Evolutionary conservation across 2,888 invertebrate genomes (phyloP).

Genomic region (Gnatocerus cornutus): DNA sequence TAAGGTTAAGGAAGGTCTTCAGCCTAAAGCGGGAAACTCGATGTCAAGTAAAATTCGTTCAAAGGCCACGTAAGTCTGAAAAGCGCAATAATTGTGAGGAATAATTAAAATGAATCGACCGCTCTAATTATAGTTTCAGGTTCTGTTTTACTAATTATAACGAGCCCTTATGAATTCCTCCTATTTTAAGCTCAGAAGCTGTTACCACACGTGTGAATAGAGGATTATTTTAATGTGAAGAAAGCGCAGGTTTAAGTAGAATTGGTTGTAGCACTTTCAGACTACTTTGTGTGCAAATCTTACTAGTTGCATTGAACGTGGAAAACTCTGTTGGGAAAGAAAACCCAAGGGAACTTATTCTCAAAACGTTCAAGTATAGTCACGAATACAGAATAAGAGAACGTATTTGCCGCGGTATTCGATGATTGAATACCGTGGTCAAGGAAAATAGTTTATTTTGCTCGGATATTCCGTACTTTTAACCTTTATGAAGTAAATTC

Average conservation of each 20-base stretch:
- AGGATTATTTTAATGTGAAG: constrained; percentile 9
- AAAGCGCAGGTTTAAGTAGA: constrained; percentile 4
- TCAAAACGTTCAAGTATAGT: constrained; percentile 14
- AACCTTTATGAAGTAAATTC: neutral
- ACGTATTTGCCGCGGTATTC: neutral
- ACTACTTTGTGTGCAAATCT: constrained; percentile 27
- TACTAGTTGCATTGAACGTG: constrained; percentile 6
- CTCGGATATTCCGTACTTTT: neutral
- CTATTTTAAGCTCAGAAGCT: constrained; percentile 8
- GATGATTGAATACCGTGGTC: constrained; percentile 8
- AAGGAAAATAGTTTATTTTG: constrained; percentile 6
- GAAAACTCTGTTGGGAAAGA: neutral
- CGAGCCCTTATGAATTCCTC: neutral
- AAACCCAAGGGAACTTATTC: constrained; percentile 21
- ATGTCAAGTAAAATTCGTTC: neutral
- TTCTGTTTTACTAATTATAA: neutral
- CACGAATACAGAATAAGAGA: constrained; percentile 21
- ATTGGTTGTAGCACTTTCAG: constrained; percentile 12
- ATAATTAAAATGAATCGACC: too few species aligned
- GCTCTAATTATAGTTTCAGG: too few species aligned
- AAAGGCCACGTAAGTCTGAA: neutral
- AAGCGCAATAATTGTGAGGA: neutral
- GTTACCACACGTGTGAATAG: constrained; percentile 4
- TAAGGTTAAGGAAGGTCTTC: constrained; percentile 1
- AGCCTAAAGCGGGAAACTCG: neutral